These are phyloP conservation scores for Osmerus mordax DNA, from an alignment of 2,113 vertebrate species.

Conservation along the genomic window DNA sequence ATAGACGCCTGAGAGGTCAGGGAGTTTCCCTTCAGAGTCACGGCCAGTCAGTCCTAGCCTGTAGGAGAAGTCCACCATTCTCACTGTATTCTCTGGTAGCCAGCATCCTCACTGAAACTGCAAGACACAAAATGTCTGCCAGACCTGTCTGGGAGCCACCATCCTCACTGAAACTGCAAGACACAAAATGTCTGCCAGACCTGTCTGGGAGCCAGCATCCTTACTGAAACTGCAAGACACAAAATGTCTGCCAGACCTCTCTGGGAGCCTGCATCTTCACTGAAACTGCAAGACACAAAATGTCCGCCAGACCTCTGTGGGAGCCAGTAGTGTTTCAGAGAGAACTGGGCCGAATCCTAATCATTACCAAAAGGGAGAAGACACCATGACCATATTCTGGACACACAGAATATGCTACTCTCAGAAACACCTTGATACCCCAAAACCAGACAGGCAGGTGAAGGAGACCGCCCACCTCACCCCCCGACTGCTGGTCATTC, in stretches of 20 bases:
- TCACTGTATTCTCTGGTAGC: constrained; percentile 15
- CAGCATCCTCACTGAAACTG: constrained; percentile 6
- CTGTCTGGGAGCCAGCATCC: constrained; percentile 13
- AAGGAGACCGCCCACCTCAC: no score
- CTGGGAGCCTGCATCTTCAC: constrained; percentile 3
- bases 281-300: constrained; percentile 11
- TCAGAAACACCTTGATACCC: no score
- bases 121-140: constrained; percentile 13
- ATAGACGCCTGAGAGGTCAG: neutral
- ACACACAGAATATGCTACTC: constrained; percentile 1
- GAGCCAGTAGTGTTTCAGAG: constrained; percentile 8
- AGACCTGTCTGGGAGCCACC: constrained; percentile 18
- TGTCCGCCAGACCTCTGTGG: constrained; percentile 21
- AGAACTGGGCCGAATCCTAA: constrained; percentile 16
- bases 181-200: constrained; percentile 16
- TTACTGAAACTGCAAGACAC: constrained; percentile 2
- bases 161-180: constrained; percentile 8
- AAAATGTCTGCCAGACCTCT: constrained; percentile 24
- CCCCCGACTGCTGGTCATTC: no score
- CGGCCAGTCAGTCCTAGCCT: neutral
- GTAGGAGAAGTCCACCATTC: constrained; percentile 1
- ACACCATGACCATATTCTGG: neutral
- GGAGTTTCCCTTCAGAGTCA: neutral
- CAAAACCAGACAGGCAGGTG: no score
- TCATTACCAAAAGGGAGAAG: constrained; percentile 9